Conservation (phyloP, 2,888 invertebrate species). For the Peribatodes rhomboidaria region DNA sequence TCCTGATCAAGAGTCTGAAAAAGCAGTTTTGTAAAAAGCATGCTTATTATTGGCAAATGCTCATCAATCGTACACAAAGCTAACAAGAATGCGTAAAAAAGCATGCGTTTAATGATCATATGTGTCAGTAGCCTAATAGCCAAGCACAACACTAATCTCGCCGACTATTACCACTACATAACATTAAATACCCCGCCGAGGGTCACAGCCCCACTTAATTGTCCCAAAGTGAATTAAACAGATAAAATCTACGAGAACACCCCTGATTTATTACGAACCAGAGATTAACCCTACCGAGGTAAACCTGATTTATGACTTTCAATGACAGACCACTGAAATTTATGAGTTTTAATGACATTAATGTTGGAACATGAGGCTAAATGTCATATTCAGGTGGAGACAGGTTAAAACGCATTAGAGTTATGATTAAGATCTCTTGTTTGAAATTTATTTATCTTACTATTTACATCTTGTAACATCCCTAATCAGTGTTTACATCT, state of each 20-base stretch:
- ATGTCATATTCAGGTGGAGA: neutral
- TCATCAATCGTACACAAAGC: no score
- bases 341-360: slow-evolving; percentile 32
- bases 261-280: slow-evolving; percentile 55
- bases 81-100: no score
- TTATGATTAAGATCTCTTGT: no score
- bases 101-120: no score
- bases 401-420: no score
- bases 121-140: no score
- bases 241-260: slow-evolving; percentile 60
- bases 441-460: no score
- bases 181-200: slow-evolving; percentile 14
- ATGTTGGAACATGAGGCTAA: slow-evolving; percentile 3
- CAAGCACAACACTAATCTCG: slow-evolving; percentile 1
- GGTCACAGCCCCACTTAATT: slow-evolving; percentile 53
- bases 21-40: no score
- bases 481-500: no score
- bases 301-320: slow-evolving; percentile 47
- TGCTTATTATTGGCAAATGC: no score
- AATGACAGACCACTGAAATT: slow-evolving; percentile 46
- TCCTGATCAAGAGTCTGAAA: no score
- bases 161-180: slow-evolving; percentile 31
- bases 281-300: slow-evolving; percentile 51
- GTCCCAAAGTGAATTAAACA: slow-evolving; percentile 61
- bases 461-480: no score